Evolutionary conservation across 2,797 vertebrate genomes (phyloP), one percentile per base, ranked within the genome.

Genomic region (Semaprochilodus insignis): DNA sequence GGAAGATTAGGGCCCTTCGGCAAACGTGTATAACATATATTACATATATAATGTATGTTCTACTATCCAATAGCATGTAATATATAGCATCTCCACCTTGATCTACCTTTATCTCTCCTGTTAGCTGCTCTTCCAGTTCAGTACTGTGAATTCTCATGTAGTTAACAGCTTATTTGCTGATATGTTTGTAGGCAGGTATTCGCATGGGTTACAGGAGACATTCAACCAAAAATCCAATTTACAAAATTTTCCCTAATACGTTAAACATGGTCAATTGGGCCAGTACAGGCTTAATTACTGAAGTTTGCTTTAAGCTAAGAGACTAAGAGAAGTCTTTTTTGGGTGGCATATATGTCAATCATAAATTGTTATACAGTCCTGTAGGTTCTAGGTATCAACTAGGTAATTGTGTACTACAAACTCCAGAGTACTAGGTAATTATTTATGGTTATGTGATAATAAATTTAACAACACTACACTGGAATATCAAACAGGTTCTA

Each of bases 121-220:
- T 59, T 34, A 27, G 71, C 57, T 59, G 5, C 36, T 57, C 34
- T n/a, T 31, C 34, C 2, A 52, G 7, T 34, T 57, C 17, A 57
- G 72, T 74, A 74, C 52, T 74, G 27, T 55, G 27, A 21, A 34
- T 57, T 21, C 48, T 75, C 14, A 6, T 19, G 0, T 70, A 19
- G 62, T 60, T 70, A 60, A 25, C 14, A 14, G 67, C 34, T 27
- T 48, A 27, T 74, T 81, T 60, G 54, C 36, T 44, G 23, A n/a
- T 40, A 6, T n/a, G 23, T n/a, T 66, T 40, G 16, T 74, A 25
- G 59, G 70, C 17, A 27, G 8, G 63, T 0, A 8, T 66, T 66
- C 27, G 17, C 14, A 34, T 19, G 63, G 63, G 27, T 66, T 19
- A 17, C 16, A 34, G 63, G 63, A 36, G 16, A 16, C 13, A 17